Conservation (phyloP, 2,113 vertebrate genomes). For the Rhynchopsitta pachyrhyncha region DNA sequence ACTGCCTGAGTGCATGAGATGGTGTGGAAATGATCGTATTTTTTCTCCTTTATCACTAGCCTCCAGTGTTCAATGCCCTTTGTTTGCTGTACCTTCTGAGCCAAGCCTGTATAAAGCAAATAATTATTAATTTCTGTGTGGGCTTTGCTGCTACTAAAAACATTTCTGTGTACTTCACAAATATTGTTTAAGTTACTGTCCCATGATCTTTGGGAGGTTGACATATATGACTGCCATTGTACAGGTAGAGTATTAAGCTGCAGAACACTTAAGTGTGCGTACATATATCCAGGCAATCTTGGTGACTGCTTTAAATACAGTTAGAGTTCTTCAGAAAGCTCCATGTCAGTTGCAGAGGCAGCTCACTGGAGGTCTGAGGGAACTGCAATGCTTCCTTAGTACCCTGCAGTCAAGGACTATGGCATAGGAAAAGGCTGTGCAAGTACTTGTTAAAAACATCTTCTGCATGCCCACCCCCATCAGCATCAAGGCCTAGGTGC, state of each 20-base stretch:
- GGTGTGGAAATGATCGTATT: neutral
- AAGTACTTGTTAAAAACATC: neutral
- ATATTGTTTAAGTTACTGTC: neutral
- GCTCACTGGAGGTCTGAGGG: neutral
- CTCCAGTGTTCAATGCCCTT: neutral
- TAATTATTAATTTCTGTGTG: neutral
- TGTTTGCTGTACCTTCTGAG: neutral
- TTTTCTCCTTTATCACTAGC: neutral
- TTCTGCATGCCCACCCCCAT: neutral
- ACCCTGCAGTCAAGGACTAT: neutral
- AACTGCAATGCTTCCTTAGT: neutral
- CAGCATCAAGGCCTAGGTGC: neutral
- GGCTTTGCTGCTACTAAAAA: neutral
- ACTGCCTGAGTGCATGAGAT: neutral
- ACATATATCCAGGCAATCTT: neutral
- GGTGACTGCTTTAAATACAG: neutral
- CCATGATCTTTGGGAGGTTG: neutral
- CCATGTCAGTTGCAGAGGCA: accelerated
- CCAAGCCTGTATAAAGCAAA: constrained; percentile 10
- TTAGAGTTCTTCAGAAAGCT: neutral
- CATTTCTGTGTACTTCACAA: neutral
- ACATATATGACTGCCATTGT: neutral
- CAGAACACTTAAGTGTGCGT: neutral
- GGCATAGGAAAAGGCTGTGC: neutral
- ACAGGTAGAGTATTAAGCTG: neutral